phyloP scores from a whole-genome alignment of 2,113 vertebrate species.

The Eolophus roseicapilla region DNA sequence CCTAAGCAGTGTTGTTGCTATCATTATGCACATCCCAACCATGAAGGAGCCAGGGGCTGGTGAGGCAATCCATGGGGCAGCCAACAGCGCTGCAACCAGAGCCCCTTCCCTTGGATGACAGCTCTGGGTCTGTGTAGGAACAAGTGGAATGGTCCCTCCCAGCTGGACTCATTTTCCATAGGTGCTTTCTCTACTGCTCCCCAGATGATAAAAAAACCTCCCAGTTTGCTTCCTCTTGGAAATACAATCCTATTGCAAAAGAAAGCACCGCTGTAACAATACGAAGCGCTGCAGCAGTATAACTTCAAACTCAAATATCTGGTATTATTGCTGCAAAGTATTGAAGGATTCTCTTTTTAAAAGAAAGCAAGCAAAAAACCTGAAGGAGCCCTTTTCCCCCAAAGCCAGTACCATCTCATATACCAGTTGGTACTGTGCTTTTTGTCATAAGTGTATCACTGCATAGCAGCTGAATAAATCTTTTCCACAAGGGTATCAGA shows the following conservation, averaged over 20 bases:
- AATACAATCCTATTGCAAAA: background rate
- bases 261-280: background rate
- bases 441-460: background rate
- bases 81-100: fast-evolving
- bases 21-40: fast-evolving
- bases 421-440: background rate
- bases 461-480: background rate
- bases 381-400: background rate
- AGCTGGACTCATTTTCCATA: background rate
- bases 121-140: background rate
- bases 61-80: background rate
- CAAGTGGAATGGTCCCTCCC: background rate
- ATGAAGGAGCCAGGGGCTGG: background rate
- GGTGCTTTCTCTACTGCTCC: background rate
- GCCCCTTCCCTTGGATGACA: background rate
- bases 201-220: background rate
- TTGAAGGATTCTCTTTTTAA: background rate
- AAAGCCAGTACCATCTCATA: background rate
- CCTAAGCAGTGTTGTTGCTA: background rate
- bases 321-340: background rate
- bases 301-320: background rate
- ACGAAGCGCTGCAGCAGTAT: background rate
- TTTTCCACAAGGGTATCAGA: conserved; percentile 3
- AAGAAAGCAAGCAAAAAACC: background rate
- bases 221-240: background rate